These are phyloP conservation scores for Falco columbarius DNA, from an alignment of 2,797 vertebrate genomes.

Conservation along the genomic window DNA sequence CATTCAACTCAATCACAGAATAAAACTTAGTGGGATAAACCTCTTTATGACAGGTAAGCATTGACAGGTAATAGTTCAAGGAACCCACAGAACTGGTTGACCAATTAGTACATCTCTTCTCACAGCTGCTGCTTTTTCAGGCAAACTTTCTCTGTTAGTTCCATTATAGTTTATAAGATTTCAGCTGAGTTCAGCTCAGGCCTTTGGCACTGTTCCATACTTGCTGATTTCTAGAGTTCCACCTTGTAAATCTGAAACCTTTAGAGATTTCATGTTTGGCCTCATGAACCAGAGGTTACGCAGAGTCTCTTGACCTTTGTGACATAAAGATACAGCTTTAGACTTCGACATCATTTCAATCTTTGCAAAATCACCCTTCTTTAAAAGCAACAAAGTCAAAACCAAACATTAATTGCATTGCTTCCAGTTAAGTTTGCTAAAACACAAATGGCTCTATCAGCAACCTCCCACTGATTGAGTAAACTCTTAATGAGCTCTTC, in stretches of 20 bases:
- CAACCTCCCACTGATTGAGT: not conserved
- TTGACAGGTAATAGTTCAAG: not conserved
- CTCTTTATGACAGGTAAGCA: not conserved
- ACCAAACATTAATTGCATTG: not conserved
- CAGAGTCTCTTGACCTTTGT: not conserved
- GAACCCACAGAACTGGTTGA: not conserved
- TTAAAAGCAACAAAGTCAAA: not conserved
- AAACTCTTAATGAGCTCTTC: conserved; percentile 3
- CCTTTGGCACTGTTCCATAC: not conserved
- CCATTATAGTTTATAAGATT: not conserved
- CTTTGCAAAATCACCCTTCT: not conserved
- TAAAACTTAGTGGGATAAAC: not conserved
- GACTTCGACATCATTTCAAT: not conserved
- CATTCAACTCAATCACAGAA: not conserved
- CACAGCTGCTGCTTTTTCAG: not conserved
- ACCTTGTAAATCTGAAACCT: not conserved
- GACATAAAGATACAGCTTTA: not conserved
- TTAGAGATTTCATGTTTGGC: not conserved
- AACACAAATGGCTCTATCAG: not conserved
- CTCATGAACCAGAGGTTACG: not conserved
- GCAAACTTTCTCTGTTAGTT: not conserved
- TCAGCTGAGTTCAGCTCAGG: not conserved
- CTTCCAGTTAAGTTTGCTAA: not conserved
- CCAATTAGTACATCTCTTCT: not conserved
- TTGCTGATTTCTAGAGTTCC: not conserved